These are phyloP conservation scores for Dendroctonus ponderosae DNA, from an alignment of 1,140 invertebrate genomes.

Conservation along the genomic window DNA sequence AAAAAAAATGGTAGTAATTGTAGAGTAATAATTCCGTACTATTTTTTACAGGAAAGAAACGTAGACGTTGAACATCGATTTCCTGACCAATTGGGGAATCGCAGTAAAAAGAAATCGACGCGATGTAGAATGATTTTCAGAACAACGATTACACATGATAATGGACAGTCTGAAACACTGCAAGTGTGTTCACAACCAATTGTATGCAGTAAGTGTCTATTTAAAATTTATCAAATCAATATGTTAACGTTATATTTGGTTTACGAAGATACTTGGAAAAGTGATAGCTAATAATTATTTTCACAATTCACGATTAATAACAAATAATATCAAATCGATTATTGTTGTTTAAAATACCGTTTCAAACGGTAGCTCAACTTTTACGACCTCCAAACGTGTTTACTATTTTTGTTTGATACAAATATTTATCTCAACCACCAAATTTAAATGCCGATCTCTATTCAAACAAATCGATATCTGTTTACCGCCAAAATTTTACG, in stretches of 20 bases:
- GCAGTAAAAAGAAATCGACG: conserved; percentile 92
- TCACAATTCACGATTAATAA: too few species aligned
- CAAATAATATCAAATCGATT: background rate
- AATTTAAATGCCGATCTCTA: too few species aligned
- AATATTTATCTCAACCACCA: too few species aligned
- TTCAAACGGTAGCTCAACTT: too few species aligned
- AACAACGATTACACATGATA: conserved; percentile 70
- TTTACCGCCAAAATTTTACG: too few species aligned
- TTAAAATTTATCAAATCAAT: background rate
- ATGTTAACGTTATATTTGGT: background rate
- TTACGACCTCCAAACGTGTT: too few species aligned
- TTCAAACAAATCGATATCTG: too few species aligned
- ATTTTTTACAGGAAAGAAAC: conserved; percentile 71
- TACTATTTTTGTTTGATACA: too few species aligned
- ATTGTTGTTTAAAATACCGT: too few species aligned
- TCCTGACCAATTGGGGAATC: conserved; percentile 68
- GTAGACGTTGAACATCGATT: conserved; percentile 94
- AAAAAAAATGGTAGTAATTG: too few species aligned
- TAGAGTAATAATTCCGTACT: background rate
- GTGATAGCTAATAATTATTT: too few species aligned
- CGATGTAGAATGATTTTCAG: conserved; percentile 93
- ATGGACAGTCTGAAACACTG: conserved; percentile 78
- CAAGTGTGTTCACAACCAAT: conserved; percentile 92
- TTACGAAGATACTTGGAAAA: background rate
- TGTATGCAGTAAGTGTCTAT: conserved; percentile 81